Base-by-base conservation (phyloP, 1,140 invertebrate species). In the Trissolcus basalis region DNA sequence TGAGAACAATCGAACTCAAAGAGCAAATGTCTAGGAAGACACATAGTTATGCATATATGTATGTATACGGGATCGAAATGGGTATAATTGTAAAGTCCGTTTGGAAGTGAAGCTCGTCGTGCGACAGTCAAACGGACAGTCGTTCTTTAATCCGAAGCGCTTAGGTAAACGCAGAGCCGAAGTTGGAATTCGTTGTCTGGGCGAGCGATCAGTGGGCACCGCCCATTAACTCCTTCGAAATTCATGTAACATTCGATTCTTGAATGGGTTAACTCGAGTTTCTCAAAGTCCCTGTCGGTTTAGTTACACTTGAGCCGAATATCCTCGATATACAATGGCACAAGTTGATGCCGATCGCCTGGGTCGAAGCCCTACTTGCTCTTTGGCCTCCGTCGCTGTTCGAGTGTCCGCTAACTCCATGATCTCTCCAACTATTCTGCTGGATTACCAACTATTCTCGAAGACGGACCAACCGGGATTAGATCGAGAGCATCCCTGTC, bases 371-470 rank as follows among this genome's bases (percentile, higher is more conserved):
- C 16, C 44, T 35, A 48, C 44, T 58, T 36, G 19, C 45, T 27
- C 48, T 27, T 41, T 11, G 10, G 11, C 47, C 35, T 58, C 14
- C 48, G 45, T 56, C 16, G n/a, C n/a, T n/a, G n/a, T n/a, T n/a
- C n/a, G 41, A 53, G 48, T 63, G 55, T 68, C 70, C 63, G 75
- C 41, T 76, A 87, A 87, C 82, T 87, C 82, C 82, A 80, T 87
- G 86, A 88, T 88, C 87, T 87, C 85, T 87, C 85, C 80, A 87
- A 87, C 86, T 88, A 88, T 88, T 86, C 87, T 81, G 54, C 70
- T 84, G 87, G 87, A 88, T 88, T 88, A 88, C 87, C 83, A 88
- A 88, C 87, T 88, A 88, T 88, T 85, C 83, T 81, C 83, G 83
- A 88, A 88, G 87, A 88, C 83, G 85, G 83, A 76, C 82, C 83